Base-by-base conservation (phyloP, 2,113 vertebrate species). In the Petrocephalus microphthalmus region DNA sequence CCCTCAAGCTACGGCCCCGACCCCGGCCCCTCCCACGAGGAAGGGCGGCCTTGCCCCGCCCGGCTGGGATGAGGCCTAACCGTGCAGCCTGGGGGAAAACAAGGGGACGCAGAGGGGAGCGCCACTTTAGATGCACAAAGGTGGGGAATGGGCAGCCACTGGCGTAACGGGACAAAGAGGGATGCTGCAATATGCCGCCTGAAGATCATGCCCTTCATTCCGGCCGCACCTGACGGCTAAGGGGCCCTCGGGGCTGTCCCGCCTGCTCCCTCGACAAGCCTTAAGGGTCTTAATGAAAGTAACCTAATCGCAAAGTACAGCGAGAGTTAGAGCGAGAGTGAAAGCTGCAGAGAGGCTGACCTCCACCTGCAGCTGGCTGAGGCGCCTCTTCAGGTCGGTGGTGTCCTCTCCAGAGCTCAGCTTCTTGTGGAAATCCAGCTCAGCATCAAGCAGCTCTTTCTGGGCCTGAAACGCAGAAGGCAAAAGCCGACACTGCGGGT, bases 351-450 rank as follows among this genome's bases (percentile, higher is more conserved):
- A 33, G 7, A 8, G 2, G 29, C 92, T 94, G 89, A 99, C 98
- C 96, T 99, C 98, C 82, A 98, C 96, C 47, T 99, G 98, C 87
- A 99, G 91, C 92, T 97, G 97, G 45, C 93, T 98, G 22, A 99
- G 96, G 91, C 97, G 98, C 78, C 97, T 98, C 90, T 97, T 96
- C 90, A 99, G 93, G 17, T 99, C 98, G n/a, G 98, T 99, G 0
- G 98, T 99, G 90, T 99, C 98, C 92, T 99, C 98, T 87, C 98
- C 98, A 19, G 98, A 97, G 29, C 96, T 97, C 3, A 99, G 94
- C 86, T 97, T 97, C 93, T 99, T 98, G 82, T 99, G 97, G 85
- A 99, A 97, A 91, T 99, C 98, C 92, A 99, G 92, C 92, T 99
- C 98, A 82, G 97, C 97, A 88, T 99, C 98, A 74, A 99, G 42